A percentile compares a stretch with the other conserved stretches of the same genome.
phyloP scores from a whole-genome alignment of 2,113 vertebrate species.

The Machaerirhynchus nigripectus region DNA sequence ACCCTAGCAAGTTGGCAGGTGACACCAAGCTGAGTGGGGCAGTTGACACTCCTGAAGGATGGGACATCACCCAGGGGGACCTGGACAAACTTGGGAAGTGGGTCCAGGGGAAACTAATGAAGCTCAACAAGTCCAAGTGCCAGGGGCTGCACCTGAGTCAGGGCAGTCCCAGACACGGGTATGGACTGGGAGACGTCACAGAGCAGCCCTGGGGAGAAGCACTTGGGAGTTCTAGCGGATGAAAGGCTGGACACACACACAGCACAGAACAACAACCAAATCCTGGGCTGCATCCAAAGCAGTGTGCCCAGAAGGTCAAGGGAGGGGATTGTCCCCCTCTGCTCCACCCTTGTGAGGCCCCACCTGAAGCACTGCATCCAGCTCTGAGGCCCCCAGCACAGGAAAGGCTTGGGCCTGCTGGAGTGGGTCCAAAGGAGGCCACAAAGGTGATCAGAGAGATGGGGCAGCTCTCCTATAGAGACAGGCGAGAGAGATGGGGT shows the following conservation, averaged over 20 bases:
- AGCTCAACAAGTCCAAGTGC: neutral
- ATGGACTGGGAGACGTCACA: neutral
- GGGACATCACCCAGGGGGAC: neutral
- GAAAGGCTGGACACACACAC: neutral
- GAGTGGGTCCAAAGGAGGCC: neutral
- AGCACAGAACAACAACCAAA: neutral
- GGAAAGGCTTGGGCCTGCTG: neutral
- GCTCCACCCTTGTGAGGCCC: neutral
- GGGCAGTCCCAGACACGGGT: neutral
- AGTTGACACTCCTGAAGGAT: neutral
- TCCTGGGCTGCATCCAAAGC: neutral
- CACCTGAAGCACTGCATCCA: neutral
- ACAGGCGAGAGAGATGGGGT: neutral
- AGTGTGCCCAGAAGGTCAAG: neutral
- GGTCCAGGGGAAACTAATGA: neutral
- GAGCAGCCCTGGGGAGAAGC: neutral
- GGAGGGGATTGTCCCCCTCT: neutral
- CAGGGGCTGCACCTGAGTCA: neutral
- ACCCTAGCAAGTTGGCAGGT: neutral
- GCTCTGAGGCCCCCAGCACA: neutral
- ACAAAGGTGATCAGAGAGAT: neutral
- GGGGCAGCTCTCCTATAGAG: neutral
- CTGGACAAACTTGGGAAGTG: neutral
- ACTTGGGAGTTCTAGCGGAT: neutral
- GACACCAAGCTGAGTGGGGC: neutral